Percentiles rank a stretch among this genome's conserved stretches.
These are phyloP conservation scores for Heteromormyrus szaboi DNA, from an alignment of 2,797 vertebrate species.

Conservation along the genomic window DNA sequence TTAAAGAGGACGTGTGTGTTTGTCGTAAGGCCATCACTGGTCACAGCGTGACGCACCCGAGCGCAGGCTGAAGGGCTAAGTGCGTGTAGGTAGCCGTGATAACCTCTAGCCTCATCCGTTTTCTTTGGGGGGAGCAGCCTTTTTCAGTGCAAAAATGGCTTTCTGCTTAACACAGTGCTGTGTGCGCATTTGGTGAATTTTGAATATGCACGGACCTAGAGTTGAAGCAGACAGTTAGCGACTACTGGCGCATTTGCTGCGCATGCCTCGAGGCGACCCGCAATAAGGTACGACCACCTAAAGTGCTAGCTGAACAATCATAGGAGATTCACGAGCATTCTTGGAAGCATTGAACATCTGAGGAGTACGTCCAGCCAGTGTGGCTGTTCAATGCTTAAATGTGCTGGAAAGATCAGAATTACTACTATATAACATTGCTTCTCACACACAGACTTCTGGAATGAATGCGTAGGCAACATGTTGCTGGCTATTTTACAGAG, in stretches of 20 bases:
- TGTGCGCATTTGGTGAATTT: conserved; percentile 27
- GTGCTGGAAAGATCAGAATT: neutral
- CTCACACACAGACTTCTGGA: conserved; percentile 43
- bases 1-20: neutral
- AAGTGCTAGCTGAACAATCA: conserved; percentile 68
- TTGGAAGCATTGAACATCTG: neutral
- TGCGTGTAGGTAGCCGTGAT: neutral
- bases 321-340: neutral
- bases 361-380: neutral
- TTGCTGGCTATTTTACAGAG: conserved; percentile 27
- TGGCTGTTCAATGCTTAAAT: neutral
- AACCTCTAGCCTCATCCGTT: neutral
- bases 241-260: neutral
- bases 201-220: neutral
- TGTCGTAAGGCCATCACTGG: neutral
- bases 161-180: neutral
- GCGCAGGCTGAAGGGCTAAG: neutral
- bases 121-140: neutral
- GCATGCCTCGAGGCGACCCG: neutral
- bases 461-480: conserved; percentile 39
- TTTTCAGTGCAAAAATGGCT: neutral
- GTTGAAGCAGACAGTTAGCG: neutral
- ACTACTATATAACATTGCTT: neutral
- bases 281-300: conserved; percentile 39
- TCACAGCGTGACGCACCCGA: neutral